Conservation (phyloP, 2,888 invertebrate species). For the Eristalinus aeneus region DNA sequence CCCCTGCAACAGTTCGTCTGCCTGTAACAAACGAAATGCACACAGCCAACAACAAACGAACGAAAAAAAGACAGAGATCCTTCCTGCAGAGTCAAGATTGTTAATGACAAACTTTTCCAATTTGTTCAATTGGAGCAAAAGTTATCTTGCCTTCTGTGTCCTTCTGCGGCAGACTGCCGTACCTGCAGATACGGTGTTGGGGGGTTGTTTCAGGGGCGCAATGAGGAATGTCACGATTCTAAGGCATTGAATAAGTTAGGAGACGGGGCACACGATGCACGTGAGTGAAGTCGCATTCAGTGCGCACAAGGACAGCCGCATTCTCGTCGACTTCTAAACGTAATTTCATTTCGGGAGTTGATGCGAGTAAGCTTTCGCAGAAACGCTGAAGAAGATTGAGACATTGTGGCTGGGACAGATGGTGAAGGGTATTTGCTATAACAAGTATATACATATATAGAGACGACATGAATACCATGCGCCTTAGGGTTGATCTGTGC, state of each 20-base stretch:
- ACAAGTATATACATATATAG: no score
- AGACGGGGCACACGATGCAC: background rate
- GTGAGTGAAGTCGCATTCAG: background rate
- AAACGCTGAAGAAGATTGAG: background rate
- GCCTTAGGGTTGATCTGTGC: background rate
- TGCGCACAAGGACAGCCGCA: background rate
- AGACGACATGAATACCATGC: no score
- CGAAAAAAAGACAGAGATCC: slow-evolving; percentile 10
- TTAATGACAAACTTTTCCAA: slow-evolving; percentile 66
- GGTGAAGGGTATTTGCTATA: no score
- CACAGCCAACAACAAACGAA: background rate
- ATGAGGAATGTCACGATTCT: background rate
- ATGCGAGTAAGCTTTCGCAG: background rate
- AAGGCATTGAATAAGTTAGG: background rate
- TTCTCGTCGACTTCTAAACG: background rate
- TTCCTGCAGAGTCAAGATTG: slow-evolving; percentile 50
- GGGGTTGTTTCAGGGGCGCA: no score
- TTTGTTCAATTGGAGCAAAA: slow-evolving; percentile 62
- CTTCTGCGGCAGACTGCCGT: slow-evolving; percentile 1
- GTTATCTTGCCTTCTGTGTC: slow-evolving; percentile 27
- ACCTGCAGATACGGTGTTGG: background rate
- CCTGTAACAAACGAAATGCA: slow-evolving; percentile 22
- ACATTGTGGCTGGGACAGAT: no score
- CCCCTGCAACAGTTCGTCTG: slow-evolving; percentile 27
- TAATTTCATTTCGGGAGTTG: background rate